These are phyloP conservation scores for Taeniopygia guttata DNA, from an alignment of 2,797 vertebrate species.

Conservation along the genomic window DNA sequence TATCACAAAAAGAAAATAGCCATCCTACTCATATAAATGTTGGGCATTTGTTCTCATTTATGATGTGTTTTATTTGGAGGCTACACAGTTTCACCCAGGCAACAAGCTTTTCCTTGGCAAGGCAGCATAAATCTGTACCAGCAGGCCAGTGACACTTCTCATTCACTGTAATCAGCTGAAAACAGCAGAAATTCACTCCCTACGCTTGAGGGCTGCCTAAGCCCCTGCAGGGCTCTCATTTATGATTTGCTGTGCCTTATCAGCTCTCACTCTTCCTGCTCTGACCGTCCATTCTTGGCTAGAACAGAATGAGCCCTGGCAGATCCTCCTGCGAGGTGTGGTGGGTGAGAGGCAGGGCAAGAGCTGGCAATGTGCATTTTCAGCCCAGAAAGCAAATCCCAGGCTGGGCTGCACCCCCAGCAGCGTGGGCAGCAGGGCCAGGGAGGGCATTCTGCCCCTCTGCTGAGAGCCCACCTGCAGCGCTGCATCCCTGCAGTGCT, in stretches of 20 bases:
- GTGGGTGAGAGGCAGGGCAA: neutral
- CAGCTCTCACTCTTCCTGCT: neutral
- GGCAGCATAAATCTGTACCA: neutral
- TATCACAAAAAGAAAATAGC: neutral
- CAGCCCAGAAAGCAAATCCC: neutral
- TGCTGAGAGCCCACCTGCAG: neutral
- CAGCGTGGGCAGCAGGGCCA: neutral
- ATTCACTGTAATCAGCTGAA: neutral
- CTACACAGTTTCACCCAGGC: neutral
- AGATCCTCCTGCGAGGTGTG: neutral
- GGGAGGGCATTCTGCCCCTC: neutral
- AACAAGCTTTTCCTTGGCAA: neutral
- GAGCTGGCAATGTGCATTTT: neutral
- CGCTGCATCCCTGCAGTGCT: neutral
- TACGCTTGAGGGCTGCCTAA: neutral
- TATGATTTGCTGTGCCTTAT: neutral
- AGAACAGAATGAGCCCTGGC: fast-evolving
- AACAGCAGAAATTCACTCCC: neutral
- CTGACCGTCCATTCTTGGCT: neutral
- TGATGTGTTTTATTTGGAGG: neutral
- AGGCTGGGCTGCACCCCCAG: neutral
- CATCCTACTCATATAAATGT: neutral
- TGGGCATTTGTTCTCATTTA: neutral
- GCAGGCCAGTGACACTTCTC: neutral
- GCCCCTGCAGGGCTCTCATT: neutral